phyloP scores from a whole-genome alignment of 2,888 invertebrate species.

The Xestia c-nigrum region DNA sequence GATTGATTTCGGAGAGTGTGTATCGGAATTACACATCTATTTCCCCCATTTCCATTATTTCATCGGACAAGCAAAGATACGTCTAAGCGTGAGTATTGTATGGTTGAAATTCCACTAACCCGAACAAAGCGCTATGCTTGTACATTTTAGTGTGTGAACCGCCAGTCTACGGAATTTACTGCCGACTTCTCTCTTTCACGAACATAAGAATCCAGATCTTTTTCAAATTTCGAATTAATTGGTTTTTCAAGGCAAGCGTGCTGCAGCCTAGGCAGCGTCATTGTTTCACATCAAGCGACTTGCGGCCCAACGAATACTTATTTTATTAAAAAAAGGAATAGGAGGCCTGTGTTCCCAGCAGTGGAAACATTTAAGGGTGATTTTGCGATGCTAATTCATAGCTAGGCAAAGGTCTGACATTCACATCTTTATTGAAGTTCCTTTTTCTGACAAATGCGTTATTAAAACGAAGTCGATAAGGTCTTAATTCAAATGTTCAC shows the following conservation, averaged over 20 bases:
- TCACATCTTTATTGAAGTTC: neutral
- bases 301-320: neutral
- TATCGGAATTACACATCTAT: too few relatives aligned
- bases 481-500: neutral
- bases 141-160: neutral
- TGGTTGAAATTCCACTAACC: too few relatives aligned
- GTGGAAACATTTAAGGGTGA: neutral
- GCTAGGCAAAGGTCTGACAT: neutral
- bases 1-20: too few relatives aligned
- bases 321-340: neutral
- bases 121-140: too few relatives aligned
- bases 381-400: neutral
- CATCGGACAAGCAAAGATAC: too few relatives aligned
- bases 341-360: neutral
- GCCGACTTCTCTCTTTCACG: neutral
- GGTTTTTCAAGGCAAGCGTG: neutral
- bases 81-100: too few relatives aligned
- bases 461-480: neutral
- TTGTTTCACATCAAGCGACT: neutral
- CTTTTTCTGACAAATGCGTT: neutral
- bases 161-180: neutral
- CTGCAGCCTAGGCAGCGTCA: too few relatives aligned
- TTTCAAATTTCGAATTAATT: neutral
- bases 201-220: neutral
- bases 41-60: too few relatives aligned